Percentiles rank a stretch among this genome's conserved stretches.
These are phyloP conservation scores for Terebella lapidaria DNA, from an alignment of 2,888 invertebrate genomes.

Conservation along the genomic window DNA sequence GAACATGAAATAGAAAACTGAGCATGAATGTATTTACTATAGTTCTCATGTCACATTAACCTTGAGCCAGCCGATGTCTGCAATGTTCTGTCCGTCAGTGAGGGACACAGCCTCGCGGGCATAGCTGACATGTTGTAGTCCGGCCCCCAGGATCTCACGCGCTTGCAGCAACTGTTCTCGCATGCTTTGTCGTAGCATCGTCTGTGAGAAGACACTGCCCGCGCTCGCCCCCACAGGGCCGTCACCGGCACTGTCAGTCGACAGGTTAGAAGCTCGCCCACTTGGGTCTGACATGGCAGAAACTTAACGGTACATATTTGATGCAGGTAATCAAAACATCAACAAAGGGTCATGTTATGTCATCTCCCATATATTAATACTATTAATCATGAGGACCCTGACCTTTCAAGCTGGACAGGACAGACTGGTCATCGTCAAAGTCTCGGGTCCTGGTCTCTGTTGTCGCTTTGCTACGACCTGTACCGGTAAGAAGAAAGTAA, in stretches of 20 bases:
- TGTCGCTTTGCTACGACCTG: background rate
- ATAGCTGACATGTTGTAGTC: conserved; percentile 42
- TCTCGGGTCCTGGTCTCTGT: background rate
- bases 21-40: background rate
- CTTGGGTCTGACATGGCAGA: too few species aligned
- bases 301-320: too few species aligned
- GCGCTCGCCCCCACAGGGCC: background rate
- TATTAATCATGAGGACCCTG: too few species aligned
- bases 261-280: background rate
- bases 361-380: too few species aligned
- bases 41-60: conserved; percentile 26
- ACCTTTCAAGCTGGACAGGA: conserved; percentile 11
- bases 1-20: too few species aligned
- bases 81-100: conserved; percentile 42
- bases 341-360: too few species aligned
- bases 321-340: too few species aligned
- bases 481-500: too few species aligned
- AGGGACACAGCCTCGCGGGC: conserved; percentile 41
- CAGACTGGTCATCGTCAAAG: conserved; percentile 12
- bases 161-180: conserved; percentile 19
- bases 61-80: conserved; percentile 50
- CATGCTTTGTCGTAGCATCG: background rate
- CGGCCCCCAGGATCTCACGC: conserved; percentile 41
- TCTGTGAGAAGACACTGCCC: background rate
- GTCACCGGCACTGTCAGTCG: background rate